phyloP scores from a whole-genome alignment of 2,797 vertebrate species.

The Enteromius viviparus region DNA sequence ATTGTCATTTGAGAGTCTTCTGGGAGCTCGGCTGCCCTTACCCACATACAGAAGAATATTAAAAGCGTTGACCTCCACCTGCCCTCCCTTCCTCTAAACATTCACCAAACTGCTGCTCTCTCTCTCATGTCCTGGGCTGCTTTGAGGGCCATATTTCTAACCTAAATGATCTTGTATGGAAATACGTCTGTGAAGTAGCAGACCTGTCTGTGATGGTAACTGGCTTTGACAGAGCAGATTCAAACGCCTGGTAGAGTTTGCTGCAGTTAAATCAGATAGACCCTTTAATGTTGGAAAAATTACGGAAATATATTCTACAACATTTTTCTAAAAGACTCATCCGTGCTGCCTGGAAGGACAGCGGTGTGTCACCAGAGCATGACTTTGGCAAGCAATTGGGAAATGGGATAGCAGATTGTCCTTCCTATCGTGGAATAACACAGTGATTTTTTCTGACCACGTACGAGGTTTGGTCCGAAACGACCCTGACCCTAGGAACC shows the following conservation, averaged over 20 bases:
- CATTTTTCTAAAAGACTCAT: slow-evolving; percentile 41
- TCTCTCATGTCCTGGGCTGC: slow-evolving; percentile 39
- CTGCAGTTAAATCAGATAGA: slow-evolving; percentile 68
- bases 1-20: slow-evolving; percentile 46
- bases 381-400: neutral
- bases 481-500: slow-evolving; percentile 34
- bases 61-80: slow-evolving; percentile 46
- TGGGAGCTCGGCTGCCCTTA: slow-evolving; percentile 32
- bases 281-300: slow-evolving; percentile 63
- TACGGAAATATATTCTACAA: slow-evolving; percentile 60
- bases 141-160: slow-evolving; percentile 37
- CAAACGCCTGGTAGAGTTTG: slow-evolving; percentile 51
- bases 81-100: slow-evolving; percentile 23
- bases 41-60: slow-evolving; percentile 17
- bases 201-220: slow-evolving; percentile 49
- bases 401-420: slow-evolving; percentile 26
- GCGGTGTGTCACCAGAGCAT: neutral
- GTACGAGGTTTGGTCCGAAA: neutral
- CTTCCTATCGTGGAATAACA: neutral
- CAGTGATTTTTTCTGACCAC: neutral
- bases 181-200: slow-evolving; percentile 54
- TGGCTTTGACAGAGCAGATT: slow-evolving; percentile 61
- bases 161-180: slow-evolving; percentile 46
- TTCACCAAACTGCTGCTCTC: slow-evolving; percentile 17
- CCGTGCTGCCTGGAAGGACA: slow-evolving; percentile 36